Conservation (phyloP, 2,113 vertebrate genomes). For the Petrocephalus zakoni region DNA sequence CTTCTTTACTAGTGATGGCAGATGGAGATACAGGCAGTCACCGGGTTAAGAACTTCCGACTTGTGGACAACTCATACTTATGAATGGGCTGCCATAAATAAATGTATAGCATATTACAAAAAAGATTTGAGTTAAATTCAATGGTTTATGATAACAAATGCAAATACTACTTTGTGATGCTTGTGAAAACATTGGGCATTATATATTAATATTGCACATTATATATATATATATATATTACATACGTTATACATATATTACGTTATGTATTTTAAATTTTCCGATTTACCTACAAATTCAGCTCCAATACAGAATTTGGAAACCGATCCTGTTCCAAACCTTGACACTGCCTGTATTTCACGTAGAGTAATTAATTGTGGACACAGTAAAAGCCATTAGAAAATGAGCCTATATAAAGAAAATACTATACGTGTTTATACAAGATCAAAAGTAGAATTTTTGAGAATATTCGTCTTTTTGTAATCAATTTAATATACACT, state of each 20-base stretch:
- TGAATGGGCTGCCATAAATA: background rate
- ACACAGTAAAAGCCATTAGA: background rate
- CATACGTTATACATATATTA: no score
- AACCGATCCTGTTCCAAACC: background rate
- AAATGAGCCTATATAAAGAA: background rate
- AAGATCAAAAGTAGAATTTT: background rate
- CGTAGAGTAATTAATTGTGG: background rate
- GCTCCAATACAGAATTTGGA: background rate
- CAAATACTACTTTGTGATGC: no score
- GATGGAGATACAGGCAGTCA: background rate
- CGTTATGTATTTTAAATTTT: background rate
- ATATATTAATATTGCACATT: no score
- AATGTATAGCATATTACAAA: background rate
- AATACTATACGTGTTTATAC: background rate
- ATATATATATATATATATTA: no score
- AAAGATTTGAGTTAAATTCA: background rate
- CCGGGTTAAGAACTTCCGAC: background rate
- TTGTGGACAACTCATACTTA: background rate
- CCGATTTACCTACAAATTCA: background rate
- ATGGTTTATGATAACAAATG: background rate
- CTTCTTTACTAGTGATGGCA: background rate
- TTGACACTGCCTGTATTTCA: background rate
- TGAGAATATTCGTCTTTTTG: background rate
- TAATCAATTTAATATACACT: background rate
- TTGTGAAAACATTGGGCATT: background rate